Percentiles rank a stretch among this genome's conserved stretches.
Evolutionary conservation across 2,113 vertebrate species (phyloP).

Genomic region (Porphyrio hochstetteri): DNA sequence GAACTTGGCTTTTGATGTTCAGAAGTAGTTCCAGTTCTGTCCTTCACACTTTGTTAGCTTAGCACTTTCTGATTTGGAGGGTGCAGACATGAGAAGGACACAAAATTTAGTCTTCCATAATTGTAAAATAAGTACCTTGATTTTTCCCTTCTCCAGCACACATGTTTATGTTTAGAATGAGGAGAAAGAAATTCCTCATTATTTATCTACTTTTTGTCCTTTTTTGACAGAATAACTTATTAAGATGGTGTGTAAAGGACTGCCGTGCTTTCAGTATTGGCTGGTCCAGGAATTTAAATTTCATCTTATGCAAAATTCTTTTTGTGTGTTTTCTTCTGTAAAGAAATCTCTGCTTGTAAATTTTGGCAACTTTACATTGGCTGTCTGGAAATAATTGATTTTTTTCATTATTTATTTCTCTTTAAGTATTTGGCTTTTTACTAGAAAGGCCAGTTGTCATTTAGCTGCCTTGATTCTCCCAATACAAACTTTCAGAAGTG

Average conservation of each 20-base stretch:
- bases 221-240: background rate
- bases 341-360: background rate
- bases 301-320: background rate
- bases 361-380: background rate
- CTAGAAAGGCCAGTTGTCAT: background rate
- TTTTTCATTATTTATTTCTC: background rate
- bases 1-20: background rate
- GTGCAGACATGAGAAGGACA: background rate
- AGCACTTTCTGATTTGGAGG: background rate
- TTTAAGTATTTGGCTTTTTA: background rate
- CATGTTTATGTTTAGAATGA: background rate
- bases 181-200: background rate
- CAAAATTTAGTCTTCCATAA: background rate
- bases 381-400: background rate
- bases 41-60: background rate
- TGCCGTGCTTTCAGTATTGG: background rate
- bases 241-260: background rate
- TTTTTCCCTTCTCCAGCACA: background rate
- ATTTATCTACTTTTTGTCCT: background rate
- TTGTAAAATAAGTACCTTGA: background rate
- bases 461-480: background rate
- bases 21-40: background rate
- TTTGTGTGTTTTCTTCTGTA: background rate
- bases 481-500: background rate
- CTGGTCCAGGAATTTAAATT: background rate